Percentiles rank a stretch among this genome's conserved stretches.
Evolutionary conservation across 2,888 invertebrate species (phyloP).

Genomic region (Lithosia quadra): DNA sequence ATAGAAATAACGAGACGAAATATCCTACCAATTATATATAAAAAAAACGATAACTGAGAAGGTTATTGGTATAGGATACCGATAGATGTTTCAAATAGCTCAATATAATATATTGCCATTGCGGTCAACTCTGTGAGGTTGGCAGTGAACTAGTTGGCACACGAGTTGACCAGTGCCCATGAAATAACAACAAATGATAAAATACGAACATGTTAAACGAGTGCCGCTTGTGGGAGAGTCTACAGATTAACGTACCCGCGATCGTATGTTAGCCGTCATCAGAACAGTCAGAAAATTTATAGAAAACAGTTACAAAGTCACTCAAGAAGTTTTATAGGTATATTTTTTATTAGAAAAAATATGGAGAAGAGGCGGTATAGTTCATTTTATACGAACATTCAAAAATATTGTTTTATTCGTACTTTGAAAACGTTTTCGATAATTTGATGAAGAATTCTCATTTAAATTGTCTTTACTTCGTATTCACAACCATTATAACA

Average conservation of each 20-base stretch:
- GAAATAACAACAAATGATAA: constrained; percentile 12
- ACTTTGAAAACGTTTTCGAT: background rate
- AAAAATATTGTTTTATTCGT: background rate
- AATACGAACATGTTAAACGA: constrained; percentile 4
- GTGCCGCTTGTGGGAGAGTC: constrained; percentile 15
- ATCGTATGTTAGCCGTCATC: constrained; percentile 2
- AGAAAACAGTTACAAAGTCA: background rate
- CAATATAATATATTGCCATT: constrained; percentile 1
- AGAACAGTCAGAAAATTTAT: background rate
- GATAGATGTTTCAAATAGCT: background rate
- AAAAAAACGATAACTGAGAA: constrained; percentile 25
- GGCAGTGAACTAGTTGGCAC: constrained; percentile 29
- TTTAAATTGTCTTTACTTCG: background rate
- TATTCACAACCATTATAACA: constrained; percentile 6
- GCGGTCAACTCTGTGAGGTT: constrained; percentile 1
- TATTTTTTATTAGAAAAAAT: constrained; percentile 1
- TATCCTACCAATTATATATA: constrained; percentile 25
- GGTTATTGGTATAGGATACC: constrained; percentile 4
- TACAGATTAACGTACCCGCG: constrained; percentile 7
- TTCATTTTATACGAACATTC: background rate
- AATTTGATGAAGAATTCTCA: background rate
- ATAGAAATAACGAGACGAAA: constrained; percentile 39
- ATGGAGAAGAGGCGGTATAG: background rate
- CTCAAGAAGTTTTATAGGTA: background rate
- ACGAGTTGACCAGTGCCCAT: constrained; percentile 12